phyloP scores from a whole-genome alignment of 2,797 vertebrate species.

The Notamacropus eugenii region DNA sequence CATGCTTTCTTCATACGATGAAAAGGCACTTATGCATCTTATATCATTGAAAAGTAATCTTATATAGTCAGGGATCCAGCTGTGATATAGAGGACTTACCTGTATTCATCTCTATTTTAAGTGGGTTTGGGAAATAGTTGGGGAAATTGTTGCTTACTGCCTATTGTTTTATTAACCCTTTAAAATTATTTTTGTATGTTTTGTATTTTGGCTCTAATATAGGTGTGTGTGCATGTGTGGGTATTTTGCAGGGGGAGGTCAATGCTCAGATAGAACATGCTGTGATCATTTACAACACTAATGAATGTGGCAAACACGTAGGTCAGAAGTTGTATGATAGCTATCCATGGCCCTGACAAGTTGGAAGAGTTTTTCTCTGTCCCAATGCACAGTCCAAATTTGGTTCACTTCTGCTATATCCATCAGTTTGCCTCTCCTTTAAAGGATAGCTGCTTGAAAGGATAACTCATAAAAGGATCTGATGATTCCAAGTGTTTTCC shows the following conservation, averaged over 20 bases:
- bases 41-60: slow-evolving; percentile 88
- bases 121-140: slow-evolving; percentile 77
- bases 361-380: slow-evolving; percentile 24
- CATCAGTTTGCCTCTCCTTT: slow-evolving; percentile 34
- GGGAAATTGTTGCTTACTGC: slow-evolving; percentile 59
- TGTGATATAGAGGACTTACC: slow-evolving; percentile 81
- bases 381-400: not conserved
- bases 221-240: not conserved
- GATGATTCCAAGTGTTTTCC: slow-evolving; percentile 8
- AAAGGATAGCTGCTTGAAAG: slow-evolving; percentile 52
- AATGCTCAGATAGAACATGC: not conserved
- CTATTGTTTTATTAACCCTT: slow-evolving; percentile 73
- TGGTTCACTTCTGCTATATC: slow-evolving; percentile 15
- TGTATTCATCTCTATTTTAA: slow-evolving; percentile 83
- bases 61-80: slow-evolving; percentile 79
- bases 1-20: slow-evolving; percentile 87
- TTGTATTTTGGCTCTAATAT: not conserved
- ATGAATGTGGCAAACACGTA: slow-evolving; percentile 47
- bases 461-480: slow-evolving; percentile 41
- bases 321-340: slow-evolving; percentile 50
- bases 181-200: slow-evolving; percentile 58
- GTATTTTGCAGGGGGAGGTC: too few relatives aligned
- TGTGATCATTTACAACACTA: slow-evolving; percentile 55
- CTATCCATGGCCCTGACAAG: not conserved
- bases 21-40: slow-evolving; percentile 89